Percentiles rank a stretch among this genome's conserved stretches.
Conservation (phyloP, 2,888 invertebrate genomes). For the Synergus umbraculus region DNA sequence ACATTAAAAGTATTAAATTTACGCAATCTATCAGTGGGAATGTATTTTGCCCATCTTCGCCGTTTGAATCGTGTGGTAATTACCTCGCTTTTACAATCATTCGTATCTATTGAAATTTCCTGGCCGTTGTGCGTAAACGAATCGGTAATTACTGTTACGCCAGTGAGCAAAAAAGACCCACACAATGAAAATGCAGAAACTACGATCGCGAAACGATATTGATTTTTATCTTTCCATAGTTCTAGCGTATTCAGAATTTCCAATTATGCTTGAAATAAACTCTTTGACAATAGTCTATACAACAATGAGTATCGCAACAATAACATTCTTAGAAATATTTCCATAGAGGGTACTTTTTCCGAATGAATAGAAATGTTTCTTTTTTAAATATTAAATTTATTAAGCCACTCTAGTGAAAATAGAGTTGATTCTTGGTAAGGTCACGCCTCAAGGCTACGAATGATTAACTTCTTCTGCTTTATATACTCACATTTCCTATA, state of each 20-base stretch:
- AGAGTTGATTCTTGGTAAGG: neutral
- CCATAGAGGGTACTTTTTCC: neutral
- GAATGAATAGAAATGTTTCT: neutral
- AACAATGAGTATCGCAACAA: neutral
- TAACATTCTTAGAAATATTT: neutral
- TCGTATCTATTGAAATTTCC: neutral
- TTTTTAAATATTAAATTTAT: neutral
- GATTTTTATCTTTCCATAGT: neutral
- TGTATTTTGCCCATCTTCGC: conserved; percentile 24
- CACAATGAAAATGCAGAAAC: neutral
- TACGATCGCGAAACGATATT: neutral
- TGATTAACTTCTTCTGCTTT: neutral
- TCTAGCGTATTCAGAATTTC: neutral
- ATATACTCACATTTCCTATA: neutral
- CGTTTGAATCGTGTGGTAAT: conserved; percentile 5
- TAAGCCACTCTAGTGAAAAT: neutral
- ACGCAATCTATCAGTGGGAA: conserved; percentile 49
- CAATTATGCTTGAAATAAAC: neutral
- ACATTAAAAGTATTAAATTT: conserved; percentile 48
- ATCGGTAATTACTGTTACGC: neutral
- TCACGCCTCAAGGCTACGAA: neutral
- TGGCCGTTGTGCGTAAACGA: neutral
- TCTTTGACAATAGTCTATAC: neutral
- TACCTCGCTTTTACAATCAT: conserved; percentile 7
- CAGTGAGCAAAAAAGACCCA: neutral